Base-by-base conservation (phyloP, 2,888 invertebrate species). In the Phania funesta region DNA sequence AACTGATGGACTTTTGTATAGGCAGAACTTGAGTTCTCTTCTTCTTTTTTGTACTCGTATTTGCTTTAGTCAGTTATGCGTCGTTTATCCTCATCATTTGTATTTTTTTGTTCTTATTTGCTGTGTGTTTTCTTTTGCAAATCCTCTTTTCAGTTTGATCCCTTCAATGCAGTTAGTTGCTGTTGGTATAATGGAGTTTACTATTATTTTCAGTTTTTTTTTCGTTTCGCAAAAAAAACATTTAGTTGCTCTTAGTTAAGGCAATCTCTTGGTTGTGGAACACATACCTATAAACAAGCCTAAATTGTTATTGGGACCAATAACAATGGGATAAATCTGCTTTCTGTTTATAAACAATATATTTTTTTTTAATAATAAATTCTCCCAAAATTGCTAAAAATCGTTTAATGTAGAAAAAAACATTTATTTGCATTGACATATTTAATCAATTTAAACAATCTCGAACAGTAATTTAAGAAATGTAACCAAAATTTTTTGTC, bases 41-140 rank as follows among this genome's bases (percentile, higher is more conserved):
- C 22, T 48, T 56, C 44, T 68, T 77, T 68, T 77, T 70, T 68
- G n/a, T n/a, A n/a, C n/a, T 54, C 44, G 20, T 62, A 73, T 82
- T 82, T 78, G 78, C 81, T 78, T 82, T 78, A 74, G 78, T 74
- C 78, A 82, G 74, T 78, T 74, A 82, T 82, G 81, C 64, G 58
- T 82, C 81, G 78, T 82, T 82, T 82, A 78, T 82, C 81, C 78
- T 78, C 81, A 82, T 82, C 81, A 78, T 78, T 78, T 82, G 46
- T 65, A 67, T 64, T 64, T 26, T 58, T 62, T 50, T 48, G 16
- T 32, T 13, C 26, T 46, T 35, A 18, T 76, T 24, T 62, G 60
- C 9, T 58, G 52, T 67, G 35, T 50, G 41, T 44, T 75, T 58
- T 8, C 50, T 32, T 24, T 65, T 67, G 22, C 44, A 58, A 67